Base-by-base conservation (phyloP, 2,113 vertebrate genomes). In the Donacobius atricapilla region DNA sequence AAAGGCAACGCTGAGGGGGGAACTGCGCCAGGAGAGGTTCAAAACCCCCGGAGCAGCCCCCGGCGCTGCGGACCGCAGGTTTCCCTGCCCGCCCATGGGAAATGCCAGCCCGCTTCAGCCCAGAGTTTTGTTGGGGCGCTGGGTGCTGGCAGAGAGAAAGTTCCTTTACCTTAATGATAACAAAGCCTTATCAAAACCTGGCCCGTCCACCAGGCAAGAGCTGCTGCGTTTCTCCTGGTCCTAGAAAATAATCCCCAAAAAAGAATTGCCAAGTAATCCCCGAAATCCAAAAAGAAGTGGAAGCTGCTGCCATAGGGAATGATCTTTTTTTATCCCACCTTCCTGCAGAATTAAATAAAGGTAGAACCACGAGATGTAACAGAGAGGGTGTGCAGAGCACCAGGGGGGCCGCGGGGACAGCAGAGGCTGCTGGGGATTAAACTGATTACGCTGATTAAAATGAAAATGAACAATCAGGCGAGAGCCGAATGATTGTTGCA, bases 391-490 rank as follows among this genome's bases (percentile, higher is more conserved):
- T 57, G 57, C 47, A 35, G 53, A 87, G 51, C 83, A 90, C 4
- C 33, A 39, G 31, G 0, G 1, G 42, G 33, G 27, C 31, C 42
- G 33, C 10, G 1, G 3, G 30, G 37, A 33, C 11, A 35, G 9
- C 25, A 58, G 44, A 61, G 64, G 53, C 14, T 3, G 21, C 53
- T 30, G 44, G 11, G 19, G 42, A 80, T 6, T 53, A 53, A 53
- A 53, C 11, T 53, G 30, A 53, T 54, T 33, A 15, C 7, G 9
- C n/a, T 73, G 53, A 45, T 19, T n/a, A 22, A 35, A 65, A 51
- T 13, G 28, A 58, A 54, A 87, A 63, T 35, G 57, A 68, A 18
- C 44, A 58, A 6, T 11, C 27, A 61, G 57, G 51, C 2, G 21
- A 47, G 47, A 57, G 75, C 40, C 15, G 68, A 15, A 60, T 42